phyloP scores from a whole-genome alignment of 2,888 invertebrate genomes.

The Perizoma flavofasciatum region DNA sequence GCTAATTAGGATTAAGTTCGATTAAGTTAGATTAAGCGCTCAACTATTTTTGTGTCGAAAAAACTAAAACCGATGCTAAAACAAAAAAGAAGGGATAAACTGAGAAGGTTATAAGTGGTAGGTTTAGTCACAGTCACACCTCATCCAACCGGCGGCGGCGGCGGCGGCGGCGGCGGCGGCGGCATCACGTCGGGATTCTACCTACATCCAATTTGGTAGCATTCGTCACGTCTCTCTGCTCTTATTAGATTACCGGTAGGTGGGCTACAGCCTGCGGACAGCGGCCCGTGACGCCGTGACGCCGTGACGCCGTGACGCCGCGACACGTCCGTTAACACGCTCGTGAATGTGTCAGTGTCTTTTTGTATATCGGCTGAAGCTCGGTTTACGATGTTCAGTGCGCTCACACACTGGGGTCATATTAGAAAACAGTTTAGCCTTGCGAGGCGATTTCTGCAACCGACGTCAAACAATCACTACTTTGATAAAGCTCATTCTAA shows the following conservation, averaged over 20 bases:
- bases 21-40: too few species aligned
- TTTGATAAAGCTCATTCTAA: too few species aligned
- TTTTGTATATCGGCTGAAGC: background rate
- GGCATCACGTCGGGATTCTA: conserved; percentile 12
- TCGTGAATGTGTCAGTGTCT: conserved; percentile 10
- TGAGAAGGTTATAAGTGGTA: conserved; percentile 8
- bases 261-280: background rate
- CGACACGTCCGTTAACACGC: conserved; percentile 17
- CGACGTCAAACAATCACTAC: too few species aligned
- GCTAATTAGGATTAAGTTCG: too few species aligned
- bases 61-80: too few species aligned
- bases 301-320: conserved; percentile 10
- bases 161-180: too few species aligned
- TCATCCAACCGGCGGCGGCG: conserved; percentile 5
- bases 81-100: too few species aligned
- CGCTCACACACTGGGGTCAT: too few species aligned
- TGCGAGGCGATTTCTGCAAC: too few species aligned
- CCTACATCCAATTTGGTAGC: conserved; percentile 18
- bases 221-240: conserved; percentile 29
- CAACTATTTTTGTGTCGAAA: too few species aligned
- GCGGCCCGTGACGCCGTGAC: too few species aligned
- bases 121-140: conserved; percentile 21
- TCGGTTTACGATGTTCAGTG: background rate
- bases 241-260: conserved; percentile 17
- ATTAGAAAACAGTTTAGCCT: too few species aligned